These are phyloP conservation scores for Drosophila fulvimacula DNA, from an alignment of 2,888 invertebrate genomes.

Conservation along the genomic window DNA sequence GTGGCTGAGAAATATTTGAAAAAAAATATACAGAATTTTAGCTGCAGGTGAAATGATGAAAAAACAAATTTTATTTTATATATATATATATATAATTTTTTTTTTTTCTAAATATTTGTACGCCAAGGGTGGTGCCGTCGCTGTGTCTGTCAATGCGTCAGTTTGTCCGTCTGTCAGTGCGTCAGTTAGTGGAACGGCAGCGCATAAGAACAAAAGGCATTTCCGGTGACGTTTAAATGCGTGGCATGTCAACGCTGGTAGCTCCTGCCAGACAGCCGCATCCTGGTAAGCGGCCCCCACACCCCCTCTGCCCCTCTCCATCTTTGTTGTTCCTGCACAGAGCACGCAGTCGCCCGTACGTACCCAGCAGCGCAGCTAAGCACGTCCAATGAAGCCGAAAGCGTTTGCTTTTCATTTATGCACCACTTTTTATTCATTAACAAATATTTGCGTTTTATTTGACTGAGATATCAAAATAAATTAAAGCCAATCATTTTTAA, in stretches of 20 bases:
- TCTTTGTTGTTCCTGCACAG: conserved; percentile 36
- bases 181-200: conserved; percentile 34
- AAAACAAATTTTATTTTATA: too few species aligned
- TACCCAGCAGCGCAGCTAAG: conserved; percentile 43
- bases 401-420: conserved; percentile 23
- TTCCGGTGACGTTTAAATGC: conserved; percentile 81
- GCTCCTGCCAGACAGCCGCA: conserved; percentile 74
- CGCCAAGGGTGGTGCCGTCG: conserved; percentile 15
- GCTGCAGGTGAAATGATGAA: conserved; percentile 42
- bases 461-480: background rate
- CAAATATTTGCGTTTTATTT: background rate
- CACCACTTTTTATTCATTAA: conserved; percentile 13
- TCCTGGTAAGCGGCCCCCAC: conserved; percentile 54
- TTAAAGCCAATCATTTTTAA: background rate
- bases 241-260: conserved; percentile 75
- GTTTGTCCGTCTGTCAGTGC: conserved; percentile 40
- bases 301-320: background rate
- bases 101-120: conserved; percentile 29
- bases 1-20: background rate
- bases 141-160: conserved; percentile 37
- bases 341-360: conserved; percentile 26
- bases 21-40: too few species aligned
- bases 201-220: conserved; percentile 42
- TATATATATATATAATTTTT: too few species aligned
- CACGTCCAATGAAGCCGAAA: conserved; percentile 23